Base-by-base conservation (phyloP, 1,140 invertebrate species). In the Conopomorpha cramerella region DNA sequence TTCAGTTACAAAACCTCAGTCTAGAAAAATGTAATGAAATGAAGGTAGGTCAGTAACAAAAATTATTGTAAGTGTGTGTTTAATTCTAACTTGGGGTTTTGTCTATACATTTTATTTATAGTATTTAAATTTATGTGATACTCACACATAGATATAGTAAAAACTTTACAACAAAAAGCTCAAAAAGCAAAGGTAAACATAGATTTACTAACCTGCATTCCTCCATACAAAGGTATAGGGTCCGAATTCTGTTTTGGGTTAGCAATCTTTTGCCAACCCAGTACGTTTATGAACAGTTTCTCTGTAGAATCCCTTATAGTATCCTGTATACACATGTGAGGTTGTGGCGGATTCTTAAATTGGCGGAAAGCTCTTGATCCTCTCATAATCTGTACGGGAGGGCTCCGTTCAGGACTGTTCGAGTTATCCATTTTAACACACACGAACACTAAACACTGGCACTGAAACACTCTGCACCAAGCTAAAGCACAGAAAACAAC, bases 291-390 rank as follows among this genome's bases (percentile, higher is more conserved):
- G 42, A 83, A 88, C 10, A 81, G 50, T 46, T 81, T 78, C 43
- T 82, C 77, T 14, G 76, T 55, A 40, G 71, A 62, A 36, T 78
- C 80, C 49, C 81, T 78, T 44, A 85, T 78, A 36, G 77, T 82
- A 46, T 86, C 85, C 50, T 84, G 81, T 46, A 88, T 87, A 65
- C 86, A 87, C 86, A 88, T 87, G 57, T 87, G 84, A 15, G 86
- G 86, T 39, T 88, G 86, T 3, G 86, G 86, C 36, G 86, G 86
- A 55, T 86, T 86, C 55, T 86, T 86, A 41, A 87, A 87, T 45
- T 83, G 77, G 32, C 83, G 73, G 56, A 82, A 81, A 31, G 77
- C 79, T 45, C 80, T 64, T 18, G 80, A 81, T 29, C 68, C 67
- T 15, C 80, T 65, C 13, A 64, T 59, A 64, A 67, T 64, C 39